phyloP scores from a whole-genome alignment of 2,888 invertebrate genomes.

The Sphaerophoria rueppellii region DNA sequence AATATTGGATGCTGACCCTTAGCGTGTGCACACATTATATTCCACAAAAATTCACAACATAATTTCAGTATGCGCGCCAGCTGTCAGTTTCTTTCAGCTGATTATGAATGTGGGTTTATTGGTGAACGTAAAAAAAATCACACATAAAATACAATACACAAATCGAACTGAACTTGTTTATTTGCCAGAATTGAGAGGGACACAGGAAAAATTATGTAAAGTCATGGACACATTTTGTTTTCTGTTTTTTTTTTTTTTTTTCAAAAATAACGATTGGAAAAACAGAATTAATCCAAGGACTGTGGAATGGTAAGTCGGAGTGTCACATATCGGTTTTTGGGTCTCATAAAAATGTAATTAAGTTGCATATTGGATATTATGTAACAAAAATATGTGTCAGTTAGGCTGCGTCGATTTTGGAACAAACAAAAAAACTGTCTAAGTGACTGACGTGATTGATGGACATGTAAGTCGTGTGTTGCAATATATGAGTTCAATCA shows the following conservation, averaged over 20 bases:
- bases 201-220: background rate
- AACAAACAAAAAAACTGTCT: background rate
- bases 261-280: background rate
- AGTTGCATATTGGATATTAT: background rate
- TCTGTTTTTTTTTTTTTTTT: slow-evolving; percentile 12
- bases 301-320: background rate
- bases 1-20: slow-evolving; percentile 51
- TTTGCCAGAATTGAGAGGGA: background rate
- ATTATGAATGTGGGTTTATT: slow-evolving; percentile 19
- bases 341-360: slow-evolving; percentile 28
- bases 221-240: background rate
- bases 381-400: background rate
- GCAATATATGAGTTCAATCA: background rate
- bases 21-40: slow-evolving; percentile 52
- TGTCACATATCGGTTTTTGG: background rate
- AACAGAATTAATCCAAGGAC: slow-evolving; percentile 18
- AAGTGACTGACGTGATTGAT: slow-evolving; percentile 20
- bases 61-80: slow-evolving; percentile 35
- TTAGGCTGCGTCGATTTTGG: no score
- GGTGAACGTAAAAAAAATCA: background rate
- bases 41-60: slow-evolving; percentile 50
- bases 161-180: slow-evolving; percentile 2
- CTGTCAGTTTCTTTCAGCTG: slow-evolving; percentile 26
- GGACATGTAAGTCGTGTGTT: slow-evolving; percentile 18
- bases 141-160: no score